Evolutionary conservation across 37 sponge, comb jelly and placozoan genomes (phyloP).

Genomic region (Oopsacas minuta): DNA sequence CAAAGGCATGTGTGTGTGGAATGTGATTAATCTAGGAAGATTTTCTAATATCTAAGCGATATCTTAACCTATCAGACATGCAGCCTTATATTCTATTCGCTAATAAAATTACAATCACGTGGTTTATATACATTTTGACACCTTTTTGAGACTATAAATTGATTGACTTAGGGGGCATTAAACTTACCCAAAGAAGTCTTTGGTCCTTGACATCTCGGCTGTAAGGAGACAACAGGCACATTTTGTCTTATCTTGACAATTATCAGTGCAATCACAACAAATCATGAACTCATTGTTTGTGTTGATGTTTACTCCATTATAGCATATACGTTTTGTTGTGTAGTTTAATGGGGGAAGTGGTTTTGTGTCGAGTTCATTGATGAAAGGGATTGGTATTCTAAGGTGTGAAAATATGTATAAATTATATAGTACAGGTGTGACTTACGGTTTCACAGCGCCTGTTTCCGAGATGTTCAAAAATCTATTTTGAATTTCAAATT

Average conservation of each 20-base stretch:
- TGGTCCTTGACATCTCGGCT: conserved; percentile 17
- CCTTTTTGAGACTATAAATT: too few relatives aligned
- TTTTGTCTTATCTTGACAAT: conserved; percentile 27
- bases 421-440: background rate
- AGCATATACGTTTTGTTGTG: conserved; percentile 20
- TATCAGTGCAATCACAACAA: conserved; percentile 47
- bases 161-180: too few relatives aligned
- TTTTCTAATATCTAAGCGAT: too few relatives aligned
- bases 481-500: too few relatives aligned
- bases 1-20: too few relatives aligned
- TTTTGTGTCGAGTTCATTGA: conserved; percentile 26
- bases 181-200: conserved; percentile 6
- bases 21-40: too few relatives aligned
- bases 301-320: conserved; percentile 21
- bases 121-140: too few relatives aligned
- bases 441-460: too few relatives aligned
- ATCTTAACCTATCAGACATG: too few relatives aligned
- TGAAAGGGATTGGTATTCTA: background rate
- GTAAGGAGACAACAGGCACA: conserved; percentile 58
- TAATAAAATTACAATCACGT: too few relatives aligned
- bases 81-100: too few relatives aligned
- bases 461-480: too few relatives aligned
- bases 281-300: conserved; percentile 37
- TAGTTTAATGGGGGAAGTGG: conserved; percentile 40
- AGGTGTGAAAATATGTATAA: background rate